Base-by-base conservation (phyloP, 2,888 invertebrate species). In the Nomada ferruginata region DNA sequence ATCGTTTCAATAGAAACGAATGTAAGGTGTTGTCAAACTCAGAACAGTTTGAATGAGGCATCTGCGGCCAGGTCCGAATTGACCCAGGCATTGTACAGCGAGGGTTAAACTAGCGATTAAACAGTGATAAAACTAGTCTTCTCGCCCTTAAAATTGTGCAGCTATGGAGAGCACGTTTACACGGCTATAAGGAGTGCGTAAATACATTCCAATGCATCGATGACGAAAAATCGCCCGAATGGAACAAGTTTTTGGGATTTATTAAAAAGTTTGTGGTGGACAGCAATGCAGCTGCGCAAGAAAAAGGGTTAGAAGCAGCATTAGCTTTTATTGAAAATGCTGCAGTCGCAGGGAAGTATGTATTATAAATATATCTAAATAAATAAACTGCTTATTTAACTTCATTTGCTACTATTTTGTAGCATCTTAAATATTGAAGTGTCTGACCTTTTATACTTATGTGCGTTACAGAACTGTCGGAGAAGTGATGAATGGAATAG, bases 201-300 rank as follows among this genome's bases (percentile, higher is more conserved):
- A 98, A 98, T 93, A 94, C 97, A 20, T 99, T 99, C 94, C 96
- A 96, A 85, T 96, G 96, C 91, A 96, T 98, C 87, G 97, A 97
- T 91, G 98, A 98, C 94, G 98, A 98, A 92, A 99, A 99, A 93
- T 97, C 98, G 55, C 96, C 97, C 0, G 99, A 99, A 93, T 99
- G 98, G 96, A 96, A 96, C 89, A 98, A 98, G 94, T 99, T 97
- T 94, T 94, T 97, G 15, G 97, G 98, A 11, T 94, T 98, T 63
- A 96, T 99, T 52, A 98, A 98, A 93, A 99, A 99, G 94, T 98
- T 99, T 95, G 98, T 98, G 0, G 95, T 96, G 0, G 99, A 99
- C 93, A 97, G 97, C 90, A 99, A 99, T 96, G 99, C 97, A 20
- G 96, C 97, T 82, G 98, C 99, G 1, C 99, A 99, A 93, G 99